These are phyloP conservation scores for Xenopus laevis DNA, from an alignment of 2,113 vertebrate genomes.

Conservation along the genomic window DNA sequence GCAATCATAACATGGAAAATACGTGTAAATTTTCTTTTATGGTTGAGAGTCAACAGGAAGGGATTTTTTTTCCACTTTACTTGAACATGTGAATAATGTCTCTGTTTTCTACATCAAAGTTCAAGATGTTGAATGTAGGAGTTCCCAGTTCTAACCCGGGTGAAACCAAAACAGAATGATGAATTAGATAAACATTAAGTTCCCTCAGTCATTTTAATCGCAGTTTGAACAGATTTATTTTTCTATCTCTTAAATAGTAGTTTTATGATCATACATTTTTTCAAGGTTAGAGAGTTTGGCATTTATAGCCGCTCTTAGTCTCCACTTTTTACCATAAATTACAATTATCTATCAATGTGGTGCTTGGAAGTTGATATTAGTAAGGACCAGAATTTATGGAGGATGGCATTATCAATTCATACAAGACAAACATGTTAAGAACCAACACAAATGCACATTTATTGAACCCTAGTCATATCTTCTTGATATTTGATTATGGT, in stretches of 20 bases:
- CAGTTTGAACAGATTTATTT: constrained; percentile 50
- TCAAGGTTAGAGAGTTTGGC: constrained; percentile 45
- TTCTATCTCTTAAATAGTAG: constrained; percentile 47
- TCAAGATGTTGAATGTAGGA: constrained; percentile 56
- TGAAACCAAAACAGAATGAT: constrained; percentile 51
- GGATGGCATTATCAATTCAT: not conserved
- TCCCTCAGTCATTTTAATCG: constrained; percentile 52
- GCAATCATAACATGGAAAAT: constrained; percentile 51
- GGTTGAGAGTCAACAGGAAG: constrained; percentile 54
- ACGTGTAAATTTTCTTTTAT: constrained; percentile 53
- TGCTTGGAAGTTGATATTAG: constrained; percentile 5
- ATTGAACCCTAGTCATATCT: no score
- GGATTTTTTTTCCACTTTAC: constrained; percentile 47
- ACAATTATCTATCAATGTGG: constrained; percentile 27
- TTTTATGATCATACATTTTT: constrained; percentile 47
- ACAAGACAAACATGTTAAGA: not conserved
- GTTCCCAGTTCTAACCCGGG: constrained; percentile 50
- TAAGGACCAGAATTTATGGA: constrained; percentile 18
- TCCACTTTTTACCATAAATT: constrained; percentile 12
- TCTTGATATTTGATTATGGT: no score
- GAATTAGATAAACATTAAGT: constrained; percentile 52
- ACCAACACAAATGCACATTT: no score
- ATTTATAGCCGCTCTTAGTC: constrained; percentile 51
- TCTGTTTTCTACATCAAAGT: constrained; percentile 60
- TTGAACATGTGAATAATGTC: constrained; percentile 49